Conservation (phyloP, 2,888 invertebrate species). For the Xestia xanthographa region DNA sequence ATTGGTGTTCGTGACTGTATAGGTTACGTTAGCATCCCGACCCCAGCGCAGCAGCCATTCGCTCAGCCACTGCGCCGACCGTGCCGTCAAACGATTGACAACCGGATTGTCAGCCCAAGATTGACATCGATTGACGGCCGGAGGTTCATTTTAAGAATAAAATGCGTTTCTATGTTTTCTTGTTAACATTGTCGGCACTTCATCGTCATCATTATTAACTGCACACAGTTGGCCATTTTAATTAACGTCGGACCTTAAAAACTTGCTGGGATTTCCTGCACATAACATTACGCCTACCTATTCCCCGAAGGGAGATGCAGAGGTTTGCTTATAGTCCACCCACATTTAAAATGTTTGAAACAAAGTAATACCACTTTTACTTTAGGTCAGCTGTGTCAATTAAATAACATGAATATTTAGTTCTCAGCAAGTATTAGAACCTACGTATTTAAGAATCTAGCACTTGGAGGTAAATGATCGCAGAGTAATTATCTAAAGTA, state of each 20-base stretch:
- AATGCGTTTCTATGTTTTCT: neutral
- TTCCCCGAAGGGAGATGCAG: neutral
- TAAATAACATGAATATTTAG: neutral
- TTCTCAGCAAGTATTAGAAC: neutral
- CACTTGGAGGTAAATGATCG: neutral
- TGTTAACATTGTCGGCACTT: neutral
- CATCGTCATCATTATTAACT: neutral
- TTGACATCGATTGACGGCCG: too few species aligned
- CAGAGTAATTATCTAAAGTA: conserved; percentile 10
- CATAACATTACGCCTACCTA: neutral
- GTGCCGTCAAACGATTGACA: too few species aligned
- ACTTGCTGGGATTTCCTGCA: neutral
- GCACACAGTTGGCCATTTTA: neutral
- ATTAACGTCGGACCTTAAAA: neutral
- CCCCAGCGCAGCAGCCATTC: too few species aligned
- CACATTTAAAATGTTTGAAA: neutral
- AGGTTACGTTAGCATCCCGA: too few species aligned
- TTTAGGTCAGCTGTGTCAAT: too few species aligned
- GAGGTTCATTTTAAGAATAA: neutral
- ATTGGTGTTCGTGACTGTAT: too few species aligned
- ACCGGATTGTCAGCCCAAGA: too few species aligned
- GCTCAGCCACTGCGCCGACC: too few species aligned
- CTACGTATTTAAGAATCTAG: neutral
- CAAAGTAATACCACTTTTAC: neutral
- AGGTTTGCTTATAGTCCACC: neutral